Evolutionary conservation across 2,113 vertebrate species (phyloP), one percentile per base, ranked within the genome.

Genomic region (Notechis scutatus): DNA sequence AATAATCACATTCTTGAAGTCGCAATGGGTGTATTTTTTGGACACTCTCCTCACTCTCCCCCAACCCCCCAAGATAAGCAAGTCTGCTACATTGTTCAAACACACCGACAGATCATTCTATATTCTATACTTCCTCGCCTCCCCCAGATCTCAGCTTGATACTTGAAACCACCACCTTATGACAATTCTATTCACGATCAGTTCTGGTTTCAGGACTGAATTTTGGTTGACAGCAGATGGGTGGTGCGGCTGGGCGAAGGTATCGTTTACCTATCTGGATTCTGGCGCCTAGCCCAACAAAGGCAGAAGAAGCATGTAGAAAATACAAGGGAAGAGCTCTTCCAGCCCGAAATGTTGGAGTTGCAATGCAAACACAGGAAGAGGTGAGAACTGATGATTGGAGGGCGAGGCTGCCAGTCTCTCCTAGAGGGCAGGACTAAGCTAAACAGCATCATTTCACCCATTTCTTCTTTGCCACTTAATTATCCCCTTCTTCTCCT

Each of bases 331-430:
- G 74, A 81, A 81, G 87, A 61, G 74, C 91, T 56, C 45, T 69
- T 90, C 39, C 12, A 39, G 54, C 69, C 90, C 55, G 89, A 88
- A 85, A 61, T 54, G 93, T 81, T 56, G 92, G 94, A 91, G 85
- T 94, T 93, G 91, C 95, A 95, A 87, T 92, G 88, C 88, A 95
- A 94, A 95, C 94, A 92, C 95, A 96, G 95, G 94, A 92, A 95
- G 95, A 86, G 90, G 85, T 52, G 50, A 39, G n/a, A 55, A 93
- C 92, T 87, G 85, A 93, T 85, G 96, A 97, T 97, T 97, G 96
- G 95, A 87, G 86, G 47, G 39, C 29, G 42, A 23, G 69, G 59
- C 97, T 96, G 96, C 95, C 97, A 95, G 89, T 97, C 97, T 96
- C 69, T 24, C 18, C 57, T 89, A 91, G 93, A 92, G 85, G 97